Evolutionary conservation across 2,113 vertebrate genomes (phyloP), one percentile per base, ranked within the genome.

Genomic region (Xiphorhynchus elegans): DNA sequence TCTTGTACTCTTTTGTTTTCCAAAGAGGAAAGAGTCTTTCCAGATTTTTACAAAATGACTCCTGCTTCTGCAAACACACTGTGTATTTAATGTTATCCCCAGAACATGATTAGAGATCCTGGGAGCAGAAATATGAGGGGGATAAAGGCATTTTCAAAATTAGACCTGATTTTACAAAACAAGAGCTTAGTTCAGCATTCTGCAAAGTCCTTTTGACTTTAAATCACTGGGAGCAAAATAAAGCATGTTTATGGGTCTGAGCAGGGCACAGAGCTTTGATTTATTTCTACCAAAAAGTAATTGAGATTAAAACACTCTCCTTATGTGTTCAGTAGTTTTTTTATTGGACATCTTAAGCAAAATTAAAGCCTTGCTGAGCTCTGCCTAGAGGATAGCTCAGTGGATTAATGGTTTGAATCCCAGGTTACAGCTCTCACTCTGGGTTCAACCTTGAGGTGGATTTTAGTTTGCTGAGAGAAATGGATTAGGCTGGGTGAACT

Each of bases 151-250:
- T 90, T 83, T 90, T 79, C 75, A 82, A 79, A 95, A 89, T 93
- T 58, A 94, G 52, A 37, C 52, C 60, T 64, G 55, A 33, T 93
- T 82, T 94, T 80, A 73, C 88, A 68, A 89, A 73, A 42, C 75
- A 52, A 4, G 31, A 95, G 84, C 87, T 93, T 91, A 80, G 74
- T 89, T 96, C 95, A 94, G 84, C 89, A 85, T 95, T 95, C 89
- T 89, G 87, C 89, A 72, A 42, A 91, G 73, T 63, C 90, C 68
- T 88, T 80, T 88, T 0, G 11, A 67, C 82, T 90, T 93, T 56
- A 96, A 81, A 77, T 93, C 88, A 95, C 64, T 19, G 59, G 21
- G 64, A 92, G 79, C 88, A 86, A 95, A 96, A 94, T 96, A 95
- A 94, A 90, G 29, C 73, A 68, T 95, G 76, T 94, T 81, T 94